Conservation (phyloP, 2,888 invertebrate genomes). For the Craniophora ligustri region DNA sequence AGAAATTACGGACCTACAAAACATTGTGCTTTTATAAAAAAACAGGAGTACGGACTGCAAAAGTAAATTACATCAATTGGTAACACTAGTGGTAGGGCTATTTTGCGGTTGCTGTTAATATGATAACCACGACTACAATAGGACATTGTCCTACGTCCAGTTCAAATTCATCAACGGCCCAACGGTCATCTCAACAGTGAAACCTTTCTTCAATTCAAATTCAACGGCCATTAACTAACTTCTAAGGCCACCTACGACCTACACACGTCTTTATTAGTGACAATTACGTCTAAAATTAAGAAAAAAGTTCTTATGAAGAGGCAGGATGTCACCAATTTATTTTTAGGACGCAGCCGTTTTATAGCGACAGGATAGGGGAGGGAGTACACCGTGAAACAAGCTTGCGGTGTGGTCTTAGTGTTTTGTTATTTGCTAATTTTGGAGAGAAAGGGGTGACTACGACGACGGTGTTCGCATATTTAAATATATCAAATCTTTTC, state of each 20-base stretch:
- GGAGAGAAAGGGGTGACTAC: conserved; percentile 23
- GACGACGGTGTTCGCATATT: not conserved
- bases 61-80: not conserved
- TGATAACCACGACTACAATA: conserved; percentile 23
- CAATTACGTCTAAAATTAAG: conserved; percentile 54
- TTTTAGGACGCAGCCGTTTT: conserved; percentile 54
- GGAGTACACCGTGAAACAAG: conserved; percentile 47
- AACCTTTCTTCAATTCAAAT: conserved; percentile 28
- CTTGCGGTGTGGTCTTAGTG: conserved; percentile 35
- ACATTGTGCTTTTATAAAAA: no score
- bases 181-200: conserved; percentile 17
- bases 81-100: conserved; percentile 1
- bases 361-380: conserved; percentile 50
- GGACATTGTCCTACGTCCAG: conserved; percentile 23
- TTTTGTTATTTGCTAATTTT: conserved; percentile 50
- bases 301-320: conserved; percentile 50
- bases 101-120: conserved; percentile 22
- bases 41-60: not conserved
- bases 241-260: conserved; percentile 24
- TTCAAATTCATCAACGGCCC: conserved; percentile 31
- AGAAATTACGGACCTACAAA: no score
- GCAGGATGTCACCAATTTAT: conserved; percentile 67
- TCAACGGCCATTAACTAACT: conserved; percentile 34
- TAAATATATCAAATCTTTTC: not conserved
- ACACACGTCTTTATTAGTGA: conserved; percentile 45